Percentiles rank a stretch among this genome's conserved stretches.
These are phyloP conservation scores for Xanthorhoe spadicearia DNA, from an alignment of 2,888 invertebrate genomes.

Conservation along the genomic window DNA sequence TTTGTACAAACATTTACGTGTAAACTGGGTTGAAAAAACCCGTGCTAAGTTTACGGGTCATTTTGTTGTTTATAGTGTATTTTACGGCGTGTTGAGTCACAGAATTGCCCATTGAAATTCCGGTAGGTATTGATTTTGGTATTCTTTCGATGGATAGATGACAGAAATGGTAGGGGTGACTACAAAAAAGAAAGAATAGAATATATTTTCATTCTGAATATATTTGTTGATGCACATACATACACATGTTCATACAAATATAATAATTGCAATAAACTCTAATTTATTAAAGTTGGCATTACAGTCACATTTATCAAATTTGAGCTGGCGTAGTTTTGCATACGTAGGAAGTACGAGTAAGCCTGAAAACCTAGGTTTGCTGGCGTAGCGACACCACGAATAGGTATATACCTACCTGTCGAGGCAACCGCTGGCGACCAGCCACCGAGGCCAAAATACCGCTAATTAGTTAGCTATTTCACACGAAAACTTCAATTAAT, in stretches of 20 bases:
- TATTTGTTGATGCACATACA: too few species aligned
- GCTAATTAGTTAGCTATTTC: conserved; percentile 73
- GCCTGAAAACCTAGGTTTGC: conserved; percentile 42
- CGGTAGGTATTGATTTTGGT: conserved; percentile 13
- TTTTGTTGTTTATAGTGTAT: conserved; percentile 35
- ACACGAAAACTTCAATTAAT: conserved; percentile 75
- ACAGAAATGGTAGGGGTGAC: background rate
- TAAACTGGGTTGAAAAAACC: conserved; percentile 1
- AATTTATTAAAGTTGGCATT: too few species aligned
- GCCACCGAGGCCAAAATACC: conserved; percentile 53
- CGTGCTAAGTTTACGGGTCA: conserved; percentile 23
- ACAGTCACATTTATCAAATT: background rate
- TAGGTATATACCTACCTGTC: conserved; percentile 15
- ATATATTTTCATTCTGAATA: background rate
- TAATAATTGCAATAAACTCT: too few species aligned
- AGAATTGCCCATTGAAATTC: conserved; percentile 18
- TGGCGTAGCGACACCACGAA: conserved; percentile 18
- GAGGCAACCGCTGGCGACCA: conserved; percentile 44
- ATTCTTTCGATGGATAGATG: background rate
- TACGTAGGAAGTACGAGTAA: conserved; percentile 30
- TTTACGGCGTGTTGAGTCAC: conserved; percentile 37
- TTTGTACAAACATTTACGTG: background rate
- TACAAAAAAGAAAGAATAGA: background rate
- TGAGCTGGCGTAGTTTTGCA: conserved; percentile 1
- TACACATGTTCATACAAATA: too few species aligned